These are phyloP conservation scores for Girardinichthys multiradiatus DNA, from an alignment of 2,113 vertebrate species.

Conservation along the genomic window DNA sequence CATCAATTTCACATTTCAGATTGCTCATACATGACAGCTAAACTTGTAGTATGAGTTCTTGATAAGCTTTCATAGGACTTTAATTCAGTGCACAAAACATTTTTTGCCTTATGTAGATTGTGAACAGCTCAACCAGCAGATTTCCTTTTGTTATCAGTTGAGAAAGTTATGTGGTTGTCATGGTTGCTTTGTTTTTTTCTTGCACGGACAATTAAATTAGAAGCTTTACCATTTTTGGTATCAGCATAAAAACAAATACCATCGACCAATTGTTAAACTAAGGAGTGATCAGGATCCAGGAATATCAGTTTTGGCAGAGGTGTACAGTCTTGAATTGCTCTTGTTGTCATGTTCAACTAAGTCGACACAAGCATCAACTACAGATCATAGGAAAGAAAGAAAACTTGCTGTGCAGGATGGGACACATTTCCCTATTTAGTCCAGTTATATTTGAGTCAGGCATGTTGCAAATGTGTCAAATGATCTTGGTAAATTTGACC, in stretches of 20 bases:
- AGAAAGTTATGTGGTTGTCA: neutral
- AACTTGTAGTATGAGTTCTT: too few relatives aligned
- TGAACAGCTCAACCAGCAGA: neutral
- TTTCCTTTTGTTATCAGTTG: neutral
- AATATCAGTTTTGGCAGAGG: too few relatives aligned
- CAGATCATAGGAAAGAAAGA: slow-evolving; percentile 1
- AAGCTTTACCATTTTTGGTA: neutral
- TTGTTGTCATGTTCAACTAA: neutral
- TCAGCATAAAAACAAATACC: too few relatives aligned
- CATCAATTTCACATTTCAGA: too few relatives aligned
- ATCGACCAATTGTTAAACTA: neutral
- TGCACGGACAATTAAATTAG: too few relatives aligned
- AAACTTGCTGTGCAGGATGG: slow-evolving; percentile 56
- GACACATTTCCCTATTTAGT: neutral
- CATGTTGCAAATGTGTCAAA: neutral
- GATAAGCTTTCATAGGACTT: too few relatives aligned
- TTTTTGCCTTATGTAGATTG: neutral
- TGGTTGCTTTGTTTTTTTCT: neutral
- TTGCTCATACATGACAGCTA: too few relatives aligned
- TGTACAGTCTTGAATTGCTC: neutral
- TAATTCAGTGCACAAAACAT: too few relatives aligned
- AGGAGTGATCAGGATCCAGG: neutral
- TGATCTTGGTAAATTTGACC: neutral
- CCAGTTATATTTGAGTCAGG: slow-evolving; percentile 7
- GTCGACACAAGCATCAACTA: neutral